Conservation (phyloP, 2,797 vertebrate species). For the Tympanoctomys barrerae region DNA sequence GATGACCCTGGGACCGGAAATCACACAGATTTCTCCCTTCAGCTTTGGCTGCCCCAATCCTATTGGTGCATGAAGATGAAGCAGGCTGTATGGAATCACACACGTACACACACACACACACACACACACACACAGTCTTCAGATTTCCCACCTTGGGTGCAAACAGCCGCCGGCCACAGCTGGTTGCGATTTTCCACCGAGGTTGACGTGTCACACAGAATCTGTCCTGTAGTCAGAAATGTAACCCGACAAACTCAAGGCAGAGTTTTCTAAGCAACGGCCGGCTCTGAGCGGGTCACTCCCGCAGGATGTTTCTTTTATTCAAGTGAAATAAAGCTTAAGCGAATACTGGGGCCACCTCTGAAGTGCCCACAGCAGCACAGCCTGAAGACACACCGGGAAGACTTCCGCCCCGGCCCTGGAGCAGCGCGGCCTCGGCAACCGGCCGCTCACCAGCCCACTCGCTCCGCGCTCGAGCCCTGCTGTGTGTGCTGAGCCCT, state of each 20-base stretch:
- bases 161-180: not conserved
- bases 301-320: not conserved
- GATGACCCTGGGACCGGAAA: not conserved
- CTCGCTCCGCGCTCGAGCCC: fast-evolving
- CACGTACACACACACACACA: not conserved
- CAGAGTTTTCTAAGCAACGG: not conserved
- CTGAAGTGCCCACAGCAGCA: not conserved
- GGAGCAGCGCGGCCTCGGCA: not conserved
- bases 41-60: fast-evolving
- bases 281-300: not conserved
- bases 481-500: no score
- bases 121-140: not conserved
- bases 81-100: fast-evolving
- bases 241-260: not conserved
- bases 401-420: not conserved
- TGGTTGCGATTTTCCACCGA: not conserved
- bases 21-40: not conserved
- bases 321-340: not conserved
- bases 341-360: not conserved
- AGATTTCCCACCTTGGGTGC: no score
- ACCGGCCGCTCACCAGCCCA: not conserved
- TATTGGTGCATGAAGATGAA: fast-evolving
- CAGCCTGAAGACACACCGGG: not conserved
- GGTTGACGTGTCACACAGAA: not conserved
- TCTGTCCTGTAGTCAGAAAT: not conserved